Conservation (phyloP, 2,797 vertebrate genomes). For the Clarias fuscus region DNA sequence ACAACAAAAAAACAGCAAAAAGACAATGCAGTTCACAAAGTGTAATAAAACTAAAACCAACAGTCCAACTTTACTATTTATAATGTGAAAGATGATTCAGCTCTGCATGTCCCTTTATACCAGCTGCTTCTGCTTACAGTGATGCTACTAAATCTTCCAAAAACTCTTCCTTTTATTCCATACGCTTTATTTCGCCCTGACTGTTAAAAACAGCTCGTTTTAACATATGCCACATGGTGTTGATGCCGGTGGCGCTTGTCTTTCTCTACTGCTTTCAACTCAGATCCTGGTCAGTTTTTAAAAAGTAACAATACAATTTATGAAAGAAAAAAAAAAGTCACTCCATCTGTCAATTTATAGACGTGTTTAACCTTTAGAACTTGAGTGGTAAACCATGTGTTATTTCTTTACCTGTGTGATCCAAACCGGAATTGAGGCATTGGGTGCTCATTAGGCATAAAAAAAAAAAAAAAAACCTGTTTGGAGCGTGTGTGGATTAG, state of each 20-base stretch:
- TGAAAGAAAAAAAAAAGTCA: not conserved
- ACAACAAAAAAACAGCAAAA: no score
- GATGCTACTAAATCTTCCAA: not conserved
- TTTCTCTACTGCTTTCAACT: not conserved
- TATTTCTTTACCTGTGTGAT: no score
- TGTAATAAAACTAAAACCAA: not conserved
- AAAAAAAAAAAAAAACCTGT: no score
- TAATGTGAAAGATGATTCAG: not conserved
- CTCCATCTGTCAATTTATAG: conserved; percentile 25
- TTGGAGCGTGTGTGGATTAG: no score
- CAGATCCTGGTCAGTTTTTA: not conserved
- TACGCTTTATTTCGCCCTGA: not conserved
- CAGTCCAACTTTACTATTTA: not conserved
- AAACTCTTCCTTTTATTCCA: not conserved
- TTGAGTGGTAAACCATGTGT: no score
- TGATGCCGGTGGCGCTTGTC: not conserved
- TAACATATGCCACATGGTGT: not conserved
- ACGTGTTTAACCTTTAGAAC: conserved; percentile 26
- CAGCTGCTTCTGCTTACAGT: not conserved
- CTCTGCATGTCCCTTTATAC: not conserved
- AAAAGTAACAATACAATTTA: not conserved
- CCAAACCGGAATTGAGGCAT: no score
- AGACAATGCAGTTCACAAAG: no score
- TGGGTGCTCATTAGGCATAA: no score
- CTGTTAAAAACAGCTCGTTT: not conserved